Conservation (phyloP, 2,113 vertebrate species). For the Gadus macrocephalus region DNA sequence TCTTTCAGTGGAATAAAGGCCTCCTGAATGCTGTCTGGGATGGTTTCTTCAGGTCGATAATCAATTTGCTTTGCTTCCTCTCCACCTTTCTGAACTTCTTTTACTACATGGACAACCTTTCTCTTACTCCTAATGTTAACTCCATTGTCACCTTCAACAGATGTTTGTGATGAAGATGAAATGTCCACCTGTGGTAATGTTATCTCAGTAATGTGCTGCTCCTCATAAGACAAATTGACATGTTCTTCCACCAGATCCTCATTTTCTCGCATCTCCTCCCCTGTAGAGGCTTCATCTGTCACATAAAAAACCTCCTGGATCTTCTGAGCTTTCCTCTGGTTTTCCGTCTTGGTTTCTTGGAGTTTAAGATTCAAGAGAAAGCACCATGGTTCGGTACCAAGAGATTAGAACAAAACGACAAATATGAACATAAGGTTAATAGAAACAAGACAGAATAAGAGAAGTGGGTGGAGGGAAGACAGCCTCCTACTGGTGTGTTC, state of each 20-base stretch:
- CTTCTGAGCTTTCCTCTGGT: conserved; percentile 8
- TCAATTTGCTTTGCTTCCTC: too few relatives aligned
- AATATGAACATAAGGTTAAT: conserved; percentile 48
- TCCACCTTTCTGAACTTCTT: too few relatives aligned
- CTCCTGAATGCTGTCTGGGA: too few relatives aligned
- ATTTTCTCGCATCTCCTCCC: neutral
- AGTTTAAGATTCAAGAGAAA: conserved; percentile 38
- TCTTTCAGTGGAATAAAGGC: too few relatives aligned
- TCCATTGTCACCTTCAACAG: neutral
- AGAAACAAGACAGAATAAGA: conserved; percentile 25
- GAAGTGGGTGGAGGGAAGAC: neutral
- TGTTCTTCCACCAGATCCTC: conserved; percentile 11
- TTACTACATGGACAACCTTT: too few relatives aligned
- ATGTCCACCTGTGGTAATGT: neutral
- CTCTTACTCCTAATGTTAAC: neutral
- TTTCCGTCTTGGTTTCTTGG: conserved; percentile 25
- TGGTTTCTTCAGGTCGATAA: too few relatives aligned
- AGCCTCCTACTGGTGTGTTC: neutral
- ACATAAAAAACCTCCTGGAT: conserved; percentile 7
- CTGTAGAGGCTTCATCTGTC: conserved; percentile 7
- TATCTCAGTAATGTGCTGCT: neutral
- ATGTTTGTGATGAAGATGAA: neutral
- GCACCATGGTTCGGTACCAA: conserved; percentile 55
- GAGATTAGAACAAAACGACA: conserved; percentile 49
- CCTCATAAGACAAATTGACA: neutral